phyloP scores from a whole-genome alignment of 2,797 vertebrate genomes.

The Cercopithecus diana region DNA sequence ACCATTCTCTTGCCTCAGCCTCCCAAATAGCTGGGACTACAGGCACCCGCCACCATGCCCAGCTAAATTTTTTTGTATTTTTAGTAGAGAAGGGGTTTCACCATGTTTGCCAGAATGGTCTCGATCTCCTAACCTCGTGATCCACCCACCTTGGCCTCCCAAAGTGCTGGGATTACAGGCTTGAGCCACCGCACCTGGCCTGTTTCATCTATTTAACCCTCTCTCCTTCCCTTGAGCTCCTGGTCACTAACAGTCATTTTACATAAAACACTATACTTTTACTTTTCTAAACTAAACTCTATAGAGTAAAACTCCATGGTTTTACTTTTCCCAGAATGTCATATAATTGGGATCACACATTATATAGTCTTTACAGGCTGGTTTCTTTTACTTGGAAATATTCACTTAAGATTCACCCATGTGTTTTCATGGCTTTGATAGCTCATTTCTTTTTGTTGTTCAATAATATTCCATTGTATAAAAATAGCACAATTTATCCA shows the following conservation, averaged over 20 bases:
- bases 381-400: neutral
- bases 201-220: neutral
- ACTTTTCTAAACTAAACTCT: neutral
- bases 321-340: neutral
- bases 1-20: too few species aligned
- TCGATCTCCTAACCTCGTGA: too few species aligned
- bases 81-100: too few species aligned
- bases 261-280: neutral
- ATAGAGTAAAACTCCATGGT: too few species aligned
- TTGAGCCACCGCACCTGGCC: too few species aligned
- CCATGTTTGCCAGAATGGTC: too few species aligned
- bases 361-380: neutral
- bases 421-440: neutral
- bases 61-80: too few species aligned
- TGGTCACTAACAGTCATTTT: neutral
- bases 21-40: too few species aligned
- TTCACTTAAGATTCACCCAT: neutral
- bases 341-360: too few species aligned
- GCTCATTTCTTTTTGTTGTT: neutral
- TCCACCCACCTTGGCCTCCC: too few species aligned
- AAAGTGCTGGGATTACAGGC: too few species aligned
- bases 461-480: neutral
- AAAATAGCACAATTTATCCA: neutral
- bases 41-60: too few species aligned
- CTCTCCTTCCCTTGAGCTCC: neutral